A percentile compares a stretch with the other conserved stretches of the same genome.
phyloP scores from a whole-genome alignment of 2,797 vertebrate species.

The Anas acuta region DNA sequence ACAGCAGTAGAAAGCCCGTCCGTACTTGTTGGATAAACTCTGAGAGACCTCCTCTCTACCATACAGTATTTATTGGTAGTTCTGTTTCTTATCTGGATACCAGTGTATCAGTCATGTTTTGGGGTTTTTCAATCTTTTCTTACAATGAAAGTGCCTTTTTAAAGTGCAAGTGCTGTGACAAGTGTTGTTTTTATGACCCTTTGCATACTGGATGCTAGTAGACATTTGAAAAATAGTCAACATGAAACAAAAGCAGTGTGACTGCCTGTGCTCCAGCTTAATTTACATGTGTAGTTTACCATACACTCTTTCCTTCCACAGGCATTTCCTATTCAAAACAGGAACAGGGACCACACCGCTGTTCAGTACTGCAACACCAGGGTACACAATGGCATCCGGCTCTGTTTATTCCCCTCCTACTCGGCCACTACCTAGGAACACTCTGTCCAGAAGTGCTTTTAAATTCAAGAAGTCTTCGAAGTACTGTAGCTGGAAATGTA shows the following conservation, averaged over 20 bases:
- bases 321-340: slow-evolving; percentile 99
- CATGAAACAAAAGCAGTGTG: not conserved
- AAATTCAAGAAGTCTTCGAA: slow-evolving; percentile 99
- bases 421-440: slow-evolving; percentile 95
- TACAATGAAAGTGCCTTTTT: not conserved
- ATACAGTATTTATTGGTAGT: not conserved
- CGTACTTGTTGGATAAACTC: slow-evolving; percentile 1
- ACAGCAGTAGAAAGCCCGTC: slow-evolving; percentile 22
- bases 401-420: slow-evolving; percentile 97
- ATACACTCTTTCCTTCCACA: slow-evolving; percentile 71
- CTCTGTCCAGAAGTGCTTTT: slow-evolving; percentile 95
- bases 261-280: not conserved
- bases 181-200: not conserved
- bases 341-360: slow-evolving; percentile 97
- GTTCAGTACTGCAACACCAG: slow-evolving; percentile 95
- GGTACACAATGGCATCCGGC: slow-evolving; percentile 98
- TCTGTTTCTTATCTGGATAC: slow-evolving; percentile 8
- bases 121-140: not conserved
- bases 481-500: slow-evolving; percentile 99
- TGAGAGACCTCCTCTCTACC: not conserved
- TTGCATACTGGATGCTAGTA: not conserved
- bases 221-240: not conserved
- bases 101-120: not conserved
- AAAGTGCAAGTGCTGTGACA: not conserved
- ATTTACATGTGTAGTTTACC: not conserved